phyloP scores from a whole-genome alignment of 2,113 vertebrate genomes.

The Eudyptes chrysolophus region DNA sequence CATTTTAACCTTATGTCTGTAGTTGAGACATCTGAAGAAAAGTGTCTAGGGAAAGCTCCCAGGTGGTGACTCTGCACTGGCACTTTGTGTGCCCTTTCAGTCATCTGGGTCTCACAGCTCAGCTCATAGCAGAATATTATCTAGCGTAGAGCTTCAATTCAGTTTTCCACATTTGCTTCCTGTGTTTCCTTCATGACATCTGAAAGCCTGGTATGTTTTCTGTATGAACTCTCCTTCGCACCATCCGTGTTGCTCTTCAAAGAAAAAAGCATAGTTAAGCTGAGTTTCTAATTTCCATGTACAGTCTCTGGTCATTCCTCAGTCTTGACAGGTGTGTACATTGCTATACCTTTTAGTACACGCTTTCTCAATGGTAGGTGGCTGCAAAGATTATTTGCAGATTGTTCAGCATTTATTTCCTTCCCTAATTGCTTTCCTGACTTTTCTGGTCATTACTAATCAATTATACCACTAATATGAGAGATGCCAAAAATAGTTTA shows the following conservation, averaged over 20 bases:
- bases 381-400: background rate
- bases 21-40: conserved; percentile 49
- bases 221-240: background rate
- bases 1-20: conserved; percentile 61
- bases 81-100: conserved; percentile 23
- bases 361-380: background rate
- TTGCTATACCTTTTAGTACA: background rate
- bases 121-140: conserved; percentile 7
- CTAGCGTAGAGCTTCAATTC: background rate
- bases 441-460: background rate
- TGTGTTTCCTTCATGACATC: background rate
- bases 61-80: background rate
- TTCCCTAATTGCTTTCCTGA: background rate
- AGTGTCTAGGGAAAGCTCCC: conserved; percentile 36
- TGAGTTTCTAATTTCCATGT: background rate
- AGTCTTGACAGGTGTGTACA: background rate
- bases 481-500: background rate
- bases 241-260: background rate
- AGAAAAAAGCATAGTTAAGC: background rate
- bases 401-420: background rate
- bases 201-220: background rate
- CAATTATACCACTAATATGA: background rate
- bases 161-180: background rate
- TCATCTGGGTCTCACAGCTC: conserved; percentile 11
- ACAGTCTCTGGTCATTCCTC: background rate